Evolutionary conservation across 2,888 invertebrate species (phyloP), one percentile per base, ranked within the genome.

Genomic region (Cryptus viduatorius): DNA sequence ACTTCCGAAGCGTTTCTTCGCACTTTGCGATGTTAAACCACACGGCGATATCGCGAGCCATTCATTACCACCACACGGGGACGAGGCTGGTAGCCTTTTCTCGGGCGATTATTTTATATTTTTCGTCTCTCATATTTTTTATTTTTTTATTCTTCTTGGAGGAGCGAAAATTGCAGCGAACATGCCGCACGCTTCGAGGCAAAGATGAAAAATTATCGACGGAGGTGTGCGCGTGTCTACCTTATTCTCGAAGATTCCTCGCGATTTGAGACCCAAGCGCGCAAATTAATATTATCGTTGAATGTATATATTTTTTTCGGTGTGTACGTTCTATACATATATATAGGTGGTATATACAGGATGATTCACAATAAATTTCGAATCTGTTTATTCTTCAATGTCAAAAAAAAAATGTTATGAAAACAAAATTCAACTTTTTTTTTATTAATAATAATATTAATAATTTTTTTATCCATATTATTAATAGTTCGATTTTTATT

Each of bases 201-300:
- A 64, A 68, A 59, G 46, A 61, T 48, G 79, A 71, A 76, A 14
- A 48, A 53, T 29, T 24, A 37, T 8, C 10, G 56, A 37, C 56
- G 59, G 59, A 46, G 46, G 68, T 19, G 8, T 59, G 8, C 59
- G 69, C 31, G 56, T 31, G 44, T 29, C 68, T 69, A 79, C 82
- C 69, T 65, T 71, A 75, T 78, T 86, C 82, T 79, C 82, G 73
- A 84, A 37, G 85, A 84, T 87, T 83, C 73, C 53, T 69, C 78
- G 75, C 71, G 85, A 87, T 83, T 84, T 78, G 79, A 84, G 37
- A 8, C 37, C 79, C 79, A 82, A 77, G 79, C 73, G 79, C 69
- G 86, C 82, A 87, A 87, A 87, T 87, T 87, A 87, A 85, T 86
- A 87, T 87, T 85, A 87, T 86, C 85, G 85, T 31, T 59, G 82